Evolutionary conservation across 1,140 invertebrate genomes (phyloP).

Genomic region (Meloidogyne exigua): DNA sequence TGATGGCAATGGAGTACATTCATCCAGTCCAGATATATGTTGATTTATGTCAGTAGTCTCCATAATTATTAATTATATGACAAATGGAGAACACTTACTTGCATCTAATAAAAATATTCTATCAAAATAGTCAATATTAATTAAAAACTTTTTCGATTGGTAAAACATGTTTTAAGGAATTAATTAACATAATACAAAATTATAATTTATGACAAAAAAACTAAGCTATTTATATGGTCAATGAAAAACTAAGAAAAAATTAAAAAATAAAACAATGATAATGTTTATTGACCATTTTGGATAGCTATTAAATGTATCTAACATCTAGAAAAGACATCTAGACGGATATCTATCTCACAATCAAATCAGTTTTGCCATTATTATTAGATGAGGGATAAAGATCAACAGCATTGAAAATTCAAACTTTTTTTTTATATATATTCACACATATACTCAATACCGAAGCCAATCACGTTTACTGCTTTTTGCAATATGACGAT

Average conservation of each 20-base stretch:
- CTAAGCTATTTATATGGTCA: not conserved
- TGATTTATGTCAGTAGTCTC: not conserved
- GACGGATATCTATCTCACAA: too few species aligned
- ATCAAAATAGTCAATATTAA: not conserved
- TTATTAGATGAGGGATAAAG: too few species aligned
- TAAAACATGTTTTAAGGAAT: not conserved
- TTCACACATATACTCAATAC: constrained; percentile 2
- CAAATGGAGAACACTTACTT: not conserved
- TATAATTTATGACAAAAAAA: not conserved
- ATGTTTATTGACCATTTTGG: not conserved
- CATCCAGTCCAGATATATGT: not conserved
- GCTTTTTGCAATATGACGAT: constrained; percentile 88
- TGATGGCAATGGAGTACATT: not conserved
- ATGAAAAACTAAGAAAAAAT: not conserved
- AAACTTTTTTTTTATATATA: not conserved
- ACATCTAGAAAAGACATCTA: too few species aligned
- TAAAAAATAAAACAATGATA: not conserved
- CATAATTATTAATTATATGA: not conserved
- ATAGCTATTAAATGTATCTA: too few species aligned
- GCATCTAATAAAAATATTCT: not conserved
- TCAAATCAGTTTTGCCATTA: too few species aligned
- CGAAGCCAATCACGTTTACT: constrained; percentile 66
- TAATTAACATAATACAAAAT: not conserved
- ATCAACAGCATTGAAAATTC: too few species aligned
- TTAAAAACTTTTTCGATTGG: too few species aligned